Evolutionary conservation across 2,888 invertebrate species (phyloP).

Genomic region (Muscina levida): DNA sequence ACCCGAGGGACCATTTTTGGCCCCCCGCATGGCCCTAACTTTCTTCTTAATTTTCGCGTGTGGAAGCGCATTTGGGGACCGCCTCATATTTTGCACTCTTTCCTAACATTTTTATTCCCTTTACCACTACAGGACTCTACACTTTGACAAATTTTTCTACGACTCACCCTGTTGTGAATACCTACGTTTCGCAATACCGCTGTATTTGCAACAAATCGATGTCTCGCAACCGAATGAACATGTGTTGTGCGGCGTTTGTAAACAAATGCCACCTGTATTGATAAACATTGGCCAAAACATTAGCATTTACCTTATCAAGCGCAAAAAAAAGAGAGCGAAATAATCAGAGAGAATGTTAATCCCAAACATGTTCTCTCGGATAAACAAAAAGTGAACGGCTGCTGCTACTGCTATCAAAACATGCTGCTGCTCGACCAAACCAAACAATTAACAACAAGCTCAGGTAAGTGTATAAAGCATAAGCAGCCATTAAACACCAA

Average conservation of each 20-base stretch:
- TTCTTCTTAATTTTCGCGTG: too few relatives aligned
- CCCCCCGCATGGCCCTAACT: too few relatives aligned
- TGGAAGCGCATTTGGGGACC: too few relatives aligned
- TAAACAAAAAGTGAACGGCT: slow-evolving; percentile 54
- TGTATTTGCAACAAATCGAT: background rate
- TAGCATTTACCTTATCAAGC: background rate
- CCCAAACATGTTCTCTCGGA: slow-evolving; percentile 27
- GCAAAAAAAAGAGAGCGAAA: too few relatives aligned
- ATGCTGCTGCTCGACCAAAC: slow-evolving; percentile 2
- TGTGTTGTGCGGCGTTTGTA: slow-evolving; percentile 46
- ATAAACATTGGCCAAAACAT: slow-evolving; percentile 43
- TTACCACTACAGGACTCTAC: too few relatives aligned
- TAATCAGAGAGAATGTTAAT: background rate
- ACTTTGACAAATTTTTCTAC: too few relatives aligned
- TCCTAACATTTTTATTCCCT: too few relatives aligned
- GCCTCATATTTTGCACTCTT: too few relatives aligned
- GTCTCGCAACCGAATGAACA: slow-evolving; percentile 16
- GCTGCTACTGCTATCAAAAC: background rate
- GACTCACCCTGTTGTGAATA: too few relatives aligned
- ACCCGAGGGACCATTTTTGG: too few relatives aligned
- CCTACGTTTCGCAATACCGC: too few relatives aligned
- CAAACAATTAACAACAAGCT: slow-evolving; percentile 41
- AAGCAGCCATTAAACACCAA: slow-evolving; percentile 43
- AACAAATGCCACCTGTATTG: slow-evolving; percentile 38
- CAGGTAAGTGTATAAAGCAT: background rate